Percentiles rank a stretch among this genome's conserved stretches.
These are phyloP conservation scores for Drosophila anceps DNA, from an alignment of 2,888 invertebrate genomes.

Conservation along the genomic window DNA sequence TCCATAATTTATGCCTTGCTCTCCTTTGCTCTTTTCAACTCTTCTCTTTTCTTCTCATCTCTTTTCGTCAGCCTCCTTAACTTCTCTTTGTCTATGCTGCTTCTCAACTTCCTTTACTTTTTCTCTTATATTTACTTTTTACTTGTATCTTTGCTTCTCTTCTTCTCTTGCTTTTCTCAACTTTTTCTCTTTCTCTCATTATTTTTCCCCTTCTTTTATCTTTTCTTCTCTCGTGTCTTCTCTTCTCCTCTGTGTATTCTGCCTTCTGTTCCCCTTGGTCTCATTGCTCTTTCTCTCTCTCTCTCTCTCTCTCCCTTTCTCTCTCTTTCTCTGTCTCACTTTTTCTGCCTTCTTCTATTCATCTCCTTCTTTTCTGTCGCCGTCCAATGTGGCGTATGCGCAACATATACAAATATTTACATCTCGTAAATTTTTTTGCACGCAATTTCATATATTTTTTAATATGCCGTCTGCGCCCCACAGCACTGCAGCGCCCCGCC, in stretches of 20 bases:
- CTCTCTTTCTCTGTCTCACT: background rate
- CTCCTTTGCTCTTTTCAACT: background rate
- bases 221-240: background rate
- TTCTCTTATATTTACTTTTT: background rate
- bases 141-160: no score
- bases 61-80: no score
- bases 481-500: background rate
- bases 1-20: no score
- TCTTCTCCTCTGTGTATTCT: background rate
- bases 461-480: conserved; percentile 24
- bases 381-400: conserved; percentile 32
- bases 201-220: no score
- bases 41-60: background rate
- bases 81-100: no score
- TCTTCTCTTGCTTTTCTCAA: no score
- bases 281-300: background rate
- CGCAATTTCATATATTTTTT: conserved; percentile 32
- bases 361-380: no score
- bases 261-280: no score
- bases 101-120: no score
- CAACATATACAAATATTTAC: conserved; percentile 48
- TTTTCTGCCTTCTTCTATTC: background rate
- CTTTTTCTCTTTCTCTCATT: no score
- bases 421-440: conserved; percentile 24
- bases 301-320: background rate